Conservation (phyloP, 2,797 vertebrate species). For the Neosilurus mollespiculum region DNA sequence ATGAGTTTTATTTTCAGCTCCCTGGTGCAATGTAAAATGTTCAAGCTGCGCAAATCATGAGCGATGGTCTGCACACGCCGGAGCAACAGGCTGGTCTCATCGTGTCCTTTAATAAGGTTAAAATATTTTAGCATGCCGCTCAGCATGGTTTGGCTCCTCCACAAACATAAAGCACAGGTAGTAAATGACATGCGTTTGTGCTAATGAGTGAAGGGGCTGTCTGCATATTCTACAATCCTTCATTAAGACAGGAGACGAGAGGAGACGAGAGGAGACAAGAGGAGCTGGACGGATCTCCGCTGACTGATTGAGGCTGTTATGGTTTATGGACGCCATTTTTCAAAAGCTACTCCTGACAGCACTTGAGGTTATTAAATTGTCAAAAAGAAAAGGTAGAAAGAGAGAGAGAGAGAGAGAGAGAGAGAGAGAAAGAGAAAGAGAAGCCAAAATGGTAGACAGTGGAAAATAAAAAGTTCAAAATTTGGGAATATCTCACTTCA, state of each 20-base stretch:
- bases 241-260: slow-evolving; percentile 88
- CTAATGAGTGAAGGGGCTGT: slow-evolving; percentile 93
- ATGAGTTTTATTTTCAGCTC: slow-evolving; percentile 23
- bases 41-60: slow-evolving; percentile 46
- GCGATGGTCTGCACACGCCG: slow-evolving; percentile 37
- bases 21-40: slow-evolving; percentile 29
- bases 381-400: slow-evolving; percentile 74
- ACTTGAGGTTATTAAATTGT: slow-evolving; percentile 97
- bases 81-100: slow-evolving; percentile 53
- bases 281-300: slow-evolving; percentile 78
- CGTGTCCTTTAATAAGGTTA: slow-evolving; percentile 50
- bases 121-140: slow-evolving; percentile 52
- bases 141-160: slow-evolving; percentile 56
- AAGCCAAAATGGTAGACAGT: slow-evolving; percentile 29
- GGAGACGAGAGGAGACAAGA: slow-evolving; percentile 47
- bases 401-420: neutral
- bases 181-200: slow-evolving; percentile 83
- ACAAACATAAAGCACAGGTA: slow-evolving; percentile 72
- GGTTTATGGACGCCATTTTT: slow-evolving; percentile 98
- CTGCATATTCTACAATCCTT: slow-evolving; percentile 93
- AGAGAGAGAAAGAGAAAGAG: neutral
- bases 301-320: slow-evolving; percentile 97
- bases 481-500: neutral
- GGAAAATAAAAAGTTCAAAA: slow-evolving; percentile 41
- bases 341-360: slow-evolving; percentile 94